A percentile compares a stretch with the other conserved stretches of the same genome.
Evolutionary conservation across 2,113 vertebrate genomes (phyloP).

Genomic region (Gasterosteus nipponicus): DNA sequence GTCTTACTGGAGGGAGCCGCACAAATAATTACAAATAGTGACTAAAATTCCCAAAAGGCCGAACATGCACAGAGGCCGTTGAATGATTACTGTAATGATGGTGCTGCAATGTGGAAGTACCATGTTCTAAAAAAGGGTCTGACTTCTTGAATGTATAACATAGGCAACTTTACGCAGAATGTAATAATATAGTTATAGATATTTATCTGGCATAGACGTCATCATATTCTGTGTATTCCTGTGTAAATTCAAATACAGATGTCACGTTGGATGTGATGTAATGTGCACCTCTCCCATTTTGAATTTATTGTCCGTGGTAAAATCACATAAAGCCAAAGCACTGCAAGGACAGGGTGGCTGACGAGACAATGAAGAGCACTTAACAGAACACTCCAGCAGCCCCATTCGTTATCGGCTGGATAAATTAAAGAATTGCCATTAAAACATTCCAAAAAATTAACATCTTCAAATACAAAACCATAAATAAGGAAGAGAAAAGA

Average conservation of each 20-base stretch:
- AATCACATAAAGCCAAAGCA: slow-evolving; percentile 10
- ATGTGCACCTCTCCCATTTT: background rate
- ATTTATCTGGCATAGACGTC: background rate
- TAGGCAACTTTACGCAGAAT: slow-evolving; percentile 6
- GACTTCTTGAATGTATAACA: slow-evolving; percentile 37
- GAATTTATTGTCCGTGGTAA: background rate
- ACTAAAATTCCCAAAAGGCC: slow-evolving; percentile 64
- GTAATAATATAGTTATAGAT: background rate
- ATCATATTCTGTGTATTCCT: background rate
- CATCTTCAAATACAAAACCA: slow-evolving; percentile 54
- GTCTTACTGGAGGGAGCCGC: slow-evolving; percentile 45
- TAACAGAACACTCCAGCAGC: slow-evolving; percentile 30
- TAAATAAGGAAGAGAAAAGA: slow-evolving; percentile 67
- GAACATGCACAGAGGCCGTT: slow-evolving; percentile 42
- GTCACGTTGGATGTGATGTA: background rate
- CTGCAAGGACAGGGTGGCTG: slow-evolving; percentile 19
- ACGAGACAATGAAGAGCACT: slow-evolving; percentile 41
- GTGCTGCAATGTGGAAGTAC: slow-evolving; percentile 46
- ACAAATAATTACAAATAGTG: slow-evolving; percentile 67
- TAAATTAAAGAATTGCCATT: slow-evolving; percentile 51
- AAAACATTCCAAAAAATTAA: slow-evolving; percentile 51
- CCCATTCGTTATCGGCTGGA: slow-evolving; percentile 27
- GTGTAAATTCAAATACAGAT: background rate
- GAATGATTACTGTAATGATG: slow-evolving; percentile 43
- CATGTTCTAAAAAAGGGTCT: slow-evolving; percentile 49